phyloP scores from a whole-genome alignment of 23 tunicate genomes.

The Styela plicata region DNA sequence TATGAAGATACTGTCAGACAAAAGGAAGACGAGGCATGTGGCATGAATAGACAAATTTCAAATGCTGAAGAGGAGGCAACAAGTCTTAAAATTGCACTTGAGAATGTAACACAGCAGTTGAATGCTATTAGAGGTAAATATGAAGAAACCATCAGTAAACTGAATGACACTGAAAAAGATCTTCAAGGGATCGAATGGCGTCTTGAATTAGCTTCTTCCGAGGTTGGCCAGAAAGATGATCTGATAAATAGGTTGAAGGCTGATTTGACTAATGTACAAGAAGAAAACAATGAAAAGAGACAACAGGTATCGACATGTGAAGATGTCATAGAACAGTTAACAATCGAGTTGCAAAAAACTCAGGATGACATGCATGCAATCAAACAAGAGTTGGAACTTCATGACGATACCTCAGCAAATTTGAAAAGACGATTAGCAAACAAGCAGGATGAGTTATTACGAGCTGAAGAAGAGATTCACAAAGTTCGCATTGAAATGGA shows the following conservation, averaged over 20 bases:
- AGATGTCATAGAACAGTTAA: slow-evolving; percentile 75
- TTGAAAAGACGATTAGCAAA: slow-evolving; percentile 23
- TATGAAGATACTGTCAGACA: slow-evolving; percentile 62
- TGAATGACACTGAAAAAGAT: slow-evolving; percentile 55
- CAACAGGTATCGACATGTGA: slow-evolving; percentile 73
- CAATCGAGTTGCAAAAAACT: slow-evolving; percentile 58
- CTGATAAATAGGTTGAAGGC: slow-evolving; percentile 45
- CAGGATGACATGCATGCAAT: slow-evolving; percentile 56
- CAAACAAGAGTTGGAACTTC: slow-evolving; percentile 53
- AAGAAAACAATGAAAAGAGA: slow-evolving; percentile 36
- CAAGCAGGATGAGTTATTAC: slow-evolving; percentile 37
- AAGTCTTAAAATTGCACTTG: slow-evolving; percentile 43
- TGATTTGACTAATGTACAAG: slow-evolving; percentile 51
- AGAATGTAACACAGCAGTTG: slow-evolving; percentile 38
- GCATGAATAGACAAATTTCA: slow-evolving; percentile 44
- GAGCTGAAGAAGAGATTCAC: slow-evolving; percentile 40
- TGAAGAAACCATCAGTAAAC: slow-evolving; percentile 45
- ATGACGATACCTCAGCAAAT: slow-evolving; percentile 70
- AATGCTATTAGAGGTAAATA: slow-evolving; percentile 43
- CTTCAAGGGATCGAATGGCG: slow-evolving; percentile 59
- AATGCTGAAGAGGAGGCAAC: slow-evolving; percentile 50
- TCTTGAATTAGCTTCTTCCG: slow-evolving; percentile 54
- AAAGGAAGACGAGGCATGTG: slow-evolving; percentile 53
- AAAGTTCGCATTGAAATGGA: slow-evolving; percentile 46
- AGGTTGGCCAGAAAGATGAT: slow-evolving; percentile 68